Base-by-base conservation (phyloP, 2,888 invertebrate genomes). In the Xanthorhoe designata region DNA sequence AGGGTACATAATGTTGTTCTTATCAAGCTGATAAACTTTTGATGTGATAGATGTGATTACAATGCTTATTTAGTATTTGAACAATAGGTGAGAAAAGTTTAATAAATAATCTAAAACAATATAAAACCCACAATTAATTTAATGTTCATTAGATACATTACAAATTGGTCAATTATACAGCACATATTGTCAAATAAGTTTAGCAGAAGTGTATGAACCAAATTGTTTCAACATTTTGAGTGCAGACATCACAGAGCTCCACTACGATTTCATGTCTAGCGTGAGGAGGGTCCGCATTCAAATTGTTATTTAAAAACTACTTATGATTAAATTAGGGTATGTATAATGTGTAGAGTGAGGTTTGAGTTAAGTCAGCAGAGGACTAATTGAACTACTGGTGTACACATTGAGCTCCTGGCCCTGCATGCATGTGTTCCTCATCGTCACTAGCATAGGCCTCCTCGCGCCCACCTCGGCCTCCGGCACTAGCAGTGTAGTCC, bases 401-500 rank as follows among this genome's bases (percentile, higher is more conserved):
- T 78, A 97, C 96, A 91, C 97, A 97, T 88, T 97, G 97, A 75
- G 97, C 95, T 66, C 96, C 94, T 57, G 94, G 92, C 0, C 94
- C 94, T 56, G 94, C 81, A 73, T 94, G 94, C 85, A 94, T 91
- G 56, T 94, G 94, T 78, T 93, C 94, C 47, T 94, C 94, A 75
- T 94, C 94, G 72, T 96, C 96, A 81, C 96, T 96, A 63, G 96
- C 96, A 81, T 97, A 97, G 0, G 96, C 96, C 81, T 96, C 96
- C 69, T 95, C 94, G 1, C 96, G 90, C 6, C 86, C 86, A 2
- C 96, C 90, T 3, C 87, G 86, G 42, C 94, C 87, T 54, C 91
- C 88, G 66, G 94, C 95, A 73, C 94, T 94, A 0, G 95, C 95
- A 72, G 96, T 96, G 76, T 95, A 96, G 68, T 98, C 97, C 75